Evolutionary conservation across 2,113 vertebrate genomes (phyloP), one percentile per base, ranked within the genome.

Genomic region (Fregata magnificens): DNA sequence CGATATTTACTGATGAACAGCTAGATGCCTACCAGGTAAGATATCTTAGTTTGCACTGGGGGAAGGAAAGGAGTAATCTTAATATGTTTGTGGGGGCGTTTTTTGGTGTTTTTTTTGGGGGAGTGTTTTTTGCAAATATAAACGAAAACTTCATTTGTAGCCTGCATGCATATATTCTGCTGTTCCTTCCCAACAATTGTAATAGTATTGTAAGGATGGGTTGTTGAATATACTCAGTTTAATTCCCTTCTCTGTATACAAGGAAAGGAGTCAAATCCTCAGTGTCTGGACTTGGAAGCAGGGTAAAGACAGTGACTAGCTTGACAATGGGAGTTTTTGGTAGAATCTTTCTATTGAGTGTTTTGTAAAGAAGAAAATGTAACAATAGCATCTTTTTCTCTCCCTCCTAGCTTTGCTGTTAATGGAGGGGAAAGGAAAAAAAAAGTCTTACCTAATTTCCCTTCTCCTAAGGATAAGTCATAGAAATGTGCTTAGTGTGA

Each of bases 1-100:
- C 99, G 16, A 99, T 99, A 97, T 99, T 99, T 98, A 99, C 99
- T 80, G 99, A 99, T 97, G 99, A 99, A 98, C 99, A 99, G 97
- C 98, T 99, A 88, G 99, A 99, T 94, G 99, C 99, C 92, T 99
- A 99, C 86, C 99, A 99, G 99, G 99, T 99, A 98, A 98, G 98
- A 31, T 17, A 22, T 5, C 29, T 47, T 42, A 11, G 7, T 71
- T 55, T 59, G 49, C 49, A 3, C 62, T 38, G 24, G 31, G 47
- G 50, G 69, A 53, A 76, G 14, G 42, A 72, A 82, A 32, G 25
- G 20, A 42, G 2, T 36, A 55, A 69, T 49, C 16, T 45, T 50
- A 15, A 2, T 29, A 5, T 32, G 19, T 38, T 47, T 56, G 12
- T 52, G 22, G 16, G 9, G 7, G 16, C 15, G 4, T 17, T 29